Evolutionary conservation across 2,888 invertebrate genomes (phyloP), one percentile per base, ranked within the genome.

Genomic region (Nephrocerus scutellatus): DNA sequence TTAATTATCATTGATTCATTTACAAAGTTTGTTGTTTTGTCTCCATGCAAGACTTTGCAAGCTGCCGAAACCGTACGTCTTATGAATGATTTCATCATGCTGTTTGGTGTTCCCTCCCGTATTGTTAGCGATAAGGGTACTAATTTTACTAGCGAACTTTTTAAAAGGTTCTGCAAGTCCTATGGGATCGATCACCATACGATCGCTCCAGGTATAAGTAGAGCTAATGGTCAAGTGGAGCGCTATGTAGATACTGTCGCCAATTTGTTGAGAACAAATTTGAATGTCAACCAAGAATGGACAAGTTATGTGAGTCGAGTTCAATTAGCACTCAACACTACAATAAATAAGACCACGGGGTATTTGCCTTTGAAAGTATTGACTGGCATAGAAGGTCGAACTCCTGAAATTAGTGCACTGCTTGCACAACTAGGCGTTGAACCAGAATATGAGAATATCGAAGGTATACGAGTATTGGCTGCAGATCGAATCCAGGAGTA

Each of bases 71-170:
- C 34, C 20, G 34, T 19, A 6, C 9, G 19, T 2, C 19, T 12
- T 6, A 16, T 34, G 14, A 16, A 22, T 12, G 14, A 9, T 26
- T 22, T 18, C 13, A 34, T 22, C 5, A 10, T 15, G 10, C 18
- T 30, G 8, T 36, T 36, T 21, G 36, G 30, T 5, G 16, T 15
- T n/a, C 30, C 36, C 4, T 18, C 3, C 25, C 18, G 23, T 9
- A 22, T 33, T 6, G 34, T 39, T 8, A 37, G 37, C 16, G 37
- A 37, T 14, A 39, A 30, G 24, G 33, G 39, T 3, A 30, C 29
- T 4, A 34, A 39, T 24, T 40, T 40, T 12, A 40, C 40, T 12
- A 40, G 35, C 24, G 19, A 35, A n/a, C 14, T 22, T 3, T 39
- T 33, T 29, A 12, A 14, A 6, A 28, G 20, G 6, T 18, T 39